A percentile compares a stretch with the other conserved stretches of the same genome.
phyloP scores from a whole-genome alignment of 2,113 vertebrate species.

The Formicarius rufipectus region DNA sequence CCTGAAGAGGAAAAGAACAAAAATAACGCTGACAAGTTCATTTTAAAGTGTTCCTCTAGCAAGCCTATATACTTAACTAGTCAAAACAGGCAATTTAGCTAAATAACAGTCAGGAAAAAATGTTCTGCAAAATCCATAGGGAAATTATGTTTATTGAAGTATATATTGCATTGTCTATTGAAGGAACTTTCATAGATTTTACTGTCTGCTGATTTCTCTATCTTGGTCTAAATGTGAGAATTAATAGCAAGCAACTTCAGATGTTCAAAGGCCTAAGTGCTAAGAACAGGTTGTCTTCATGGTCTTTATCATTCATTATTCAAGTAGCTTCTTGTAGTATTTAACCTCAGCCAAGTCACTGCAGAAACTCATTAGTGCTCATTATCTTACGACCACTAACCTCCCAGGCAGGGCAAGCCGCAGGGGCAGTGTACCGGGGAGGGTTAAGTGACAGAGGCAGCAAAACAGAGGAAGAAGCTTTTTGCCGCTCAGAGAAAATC shows the following conservation, averaged over 20 bases:
- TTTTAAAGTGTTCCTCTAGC: not conserved
- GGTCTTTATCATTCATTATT: conserved; percentile 29
- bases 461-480: not conserved
- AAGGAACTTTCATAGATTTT: not conserved
- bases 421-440: not conserved
- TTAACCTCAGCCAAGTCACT: not conserved
- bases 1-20: not conserved
- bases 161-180: too few relatives aligned
- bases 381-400: not conserved
- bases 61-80: not conserved
- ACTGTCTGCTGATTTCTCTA: not conserved
- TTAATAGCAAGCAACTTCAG: not conserved
- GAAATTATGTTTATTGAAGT: not conserved
- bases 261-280: not conserved
- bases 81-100: conserved; percentile 10
- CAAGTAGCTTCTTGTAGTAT: not conserved
- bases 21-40: conserved; percentile 13
- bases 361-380: conserved; percentile 13
- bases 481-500: not conserved
- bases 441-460: not conserved
- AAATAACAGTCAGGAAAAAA: not conserved
- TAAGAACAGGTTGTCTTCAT: not conserved
- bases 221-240: not conserved
- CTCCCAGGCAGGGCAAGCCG: not conserved
- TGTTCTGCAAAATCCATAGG: not conserved